These are phyloP conservation scores for Acrossocheilus fasciatus DNA, from an alignment of 2,797 vertebrate genomes.

Conservation along the genomic window DNA sequence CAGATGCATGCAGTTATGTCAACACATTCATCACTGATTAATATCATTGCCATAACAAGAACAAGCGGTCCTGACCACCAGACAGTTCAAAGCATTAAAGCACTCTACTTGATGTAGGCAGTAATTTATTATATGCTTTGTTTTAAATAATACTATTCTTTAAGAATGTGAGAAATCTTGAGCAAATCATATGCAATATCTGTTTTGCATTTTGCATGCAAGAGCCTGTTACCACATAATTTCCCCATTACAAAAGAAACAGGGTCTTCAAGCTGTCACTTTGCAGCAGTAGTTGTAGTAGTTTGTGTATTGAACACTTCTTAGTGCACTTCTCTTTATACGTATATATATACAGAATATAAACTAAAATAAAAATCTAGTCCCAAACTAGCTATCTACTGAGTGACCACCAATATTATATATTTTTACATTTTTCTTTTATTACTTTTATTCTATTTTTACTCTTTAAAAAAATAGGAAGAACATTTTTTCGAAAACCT, in stretches of 20 bases:
- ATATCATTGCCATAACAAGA: slow-evolving; percentile 58
- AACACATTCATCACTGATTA: slow-evolving; percentile 57
- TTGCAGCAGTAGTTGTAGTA: background rate
- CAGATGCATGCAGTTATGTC: slow-evolving; percentile 58
- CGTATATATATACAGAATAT: too few relatives aligned
- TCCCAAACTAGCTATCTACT: background rate
- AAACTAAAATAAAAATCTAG: background rate
- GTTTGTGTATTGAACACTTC: too few relatives aligned
- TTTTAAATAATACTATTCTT: background rate
- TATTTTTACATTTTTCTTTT: background rate
- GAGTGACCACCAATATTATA: background rate
- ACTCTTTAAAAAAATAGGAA: background rate
- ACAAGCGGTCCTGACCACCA: background rate
- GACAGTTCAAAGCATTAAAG: slow-evolving; percentile 7
- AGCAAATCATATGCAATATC: background rate
- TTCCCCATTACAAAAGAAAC: background rate
- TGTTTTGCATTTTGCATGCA: background rate
- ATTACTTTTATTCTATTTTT: background rate
- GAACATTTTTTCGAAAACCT: background rate
- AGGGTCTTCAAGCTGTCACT: background rate
- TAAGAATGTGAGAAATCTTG: background rate
- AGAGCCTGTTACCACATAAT: background rate
- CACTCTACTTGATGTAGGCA: background rate
- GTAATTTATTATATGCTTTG: background rate
- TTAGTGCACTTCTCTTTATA: background rate